Conservation (phyloP, 2,888 invertebrate genomes). For the Drosophila borborema region DNA sequence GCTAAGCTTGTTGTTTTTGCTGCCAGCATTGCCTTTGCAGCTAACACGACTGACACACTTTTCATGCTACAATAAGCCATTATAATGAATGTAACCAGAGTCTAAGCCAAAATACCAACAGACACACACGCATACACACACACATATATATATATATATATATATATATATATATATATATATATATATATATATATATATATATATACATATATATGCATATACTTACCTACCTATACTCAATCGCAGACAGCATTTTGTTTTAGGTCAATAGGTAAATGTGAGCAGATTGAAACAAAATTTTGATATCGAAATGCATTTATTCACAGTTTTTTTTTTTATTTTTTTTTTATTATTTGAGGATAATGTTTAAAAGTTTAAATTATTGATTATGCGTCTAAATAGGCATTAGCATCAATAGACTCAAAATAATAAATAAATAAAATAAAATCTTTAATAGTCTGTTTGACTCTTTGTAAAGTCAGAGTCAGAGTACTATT, state of each 20-base stretch:
- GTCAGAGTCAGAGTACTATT: no score
- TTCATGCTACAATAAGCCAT: conserved; percentile 80
- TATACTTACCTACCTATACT: not conserved
- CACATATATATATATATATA: not conserved
- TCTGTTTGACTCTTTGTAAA: no score
- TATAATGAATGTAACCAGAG: conserved; percentile 73
- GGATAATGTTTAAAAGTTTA: not conserved
- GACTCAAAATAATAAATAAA: no score
- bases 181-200: no score
- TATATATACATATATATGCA: not conserved
- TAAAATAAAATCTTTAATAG: no score
- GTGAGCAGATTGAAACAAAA: not conserved
- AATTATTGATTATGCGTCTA: no score
- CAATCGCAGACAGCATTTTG: conserved; percentile 20
- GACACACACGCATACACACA: conserved; percentile 27
- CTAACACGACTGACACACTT: conserved; percentile 77
- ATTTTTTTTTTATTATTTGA: not conserved
- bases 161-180: no score
- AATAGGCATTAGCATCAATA: no score
- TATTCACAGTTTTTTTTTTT: not conserved
- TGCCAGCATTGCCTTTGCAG: conserved; percentile 50
- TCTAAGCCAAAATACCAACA: conserved; percentile 76
- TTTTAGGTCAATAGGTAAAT: conserved; percentile 18
- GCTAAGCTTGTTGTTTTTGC: conserved; percentile 44
- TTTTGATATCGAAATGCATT: conserved; percentile 32